Evolutionary conservation across 2,797 vertebrate species (phyloP).

Genomic region (Potorous gilbertii): DNA sequence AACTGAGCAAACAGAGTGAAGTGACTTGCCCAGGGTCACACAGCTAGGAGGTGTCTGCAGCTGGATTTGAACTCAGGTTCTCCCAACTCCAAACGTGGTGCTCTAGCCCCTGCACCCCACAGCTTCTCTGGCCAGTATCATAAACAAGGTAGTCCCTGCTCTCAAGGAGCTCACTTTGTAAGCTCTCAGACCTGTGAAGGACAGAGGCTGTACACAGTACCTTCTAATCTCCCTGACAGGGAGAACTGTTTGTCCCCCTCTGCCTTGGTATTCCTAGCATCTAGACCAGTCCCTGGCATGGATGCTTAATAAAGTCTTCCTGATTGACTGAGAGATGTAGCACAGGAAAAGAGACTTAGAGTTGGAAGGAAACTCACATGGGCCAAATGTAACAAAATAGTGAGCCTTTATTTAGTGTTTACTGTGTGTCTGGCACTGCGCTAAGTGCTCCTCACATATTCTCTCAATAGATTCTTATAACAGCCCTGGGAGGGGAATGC

Average conservation of each 20-base stretch:
- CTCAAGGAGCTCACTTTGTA: background rate
- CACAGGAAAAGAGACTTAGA: background rate
- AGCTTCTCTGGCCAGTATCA: background rate
- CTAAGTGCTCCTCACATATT: background rate
- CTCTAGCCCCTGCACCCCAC: background rate
- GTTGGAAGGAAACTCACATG: background rate
- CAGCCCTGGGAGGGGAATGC: background rate
- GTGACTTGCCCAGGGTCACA: background rate
- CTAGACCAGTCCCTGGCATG: background rate
- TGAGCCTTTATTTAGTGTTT: background rate
- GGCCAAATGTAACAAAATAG: background rate
- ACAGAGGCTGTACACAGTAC: background rate
- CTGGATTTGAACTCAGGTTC: background rate
- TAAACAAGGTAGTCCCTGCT: background rate
- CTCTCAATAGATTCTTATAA: background rate
- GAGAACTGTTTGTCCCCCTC: background rate
- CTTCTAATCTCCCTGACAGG: background rate
- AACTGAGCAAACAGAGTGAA: background rate
- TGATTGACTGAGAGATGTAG: background rate
- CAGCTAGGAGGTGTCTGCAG: background rate
- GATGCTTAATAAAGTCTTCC: background rate
- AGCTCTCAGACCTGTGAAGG: background rate
- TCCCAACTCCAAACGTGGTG: background rate
- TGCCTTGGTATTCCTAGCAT: background rate
- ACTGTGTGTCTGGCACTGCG: background rate